A percentile compares a stretch with the other conserved stretches of the same genome.
Conservation (phyloP, 2,113 vertebrate genomes). For the Tragulus kanchil region DNA sequence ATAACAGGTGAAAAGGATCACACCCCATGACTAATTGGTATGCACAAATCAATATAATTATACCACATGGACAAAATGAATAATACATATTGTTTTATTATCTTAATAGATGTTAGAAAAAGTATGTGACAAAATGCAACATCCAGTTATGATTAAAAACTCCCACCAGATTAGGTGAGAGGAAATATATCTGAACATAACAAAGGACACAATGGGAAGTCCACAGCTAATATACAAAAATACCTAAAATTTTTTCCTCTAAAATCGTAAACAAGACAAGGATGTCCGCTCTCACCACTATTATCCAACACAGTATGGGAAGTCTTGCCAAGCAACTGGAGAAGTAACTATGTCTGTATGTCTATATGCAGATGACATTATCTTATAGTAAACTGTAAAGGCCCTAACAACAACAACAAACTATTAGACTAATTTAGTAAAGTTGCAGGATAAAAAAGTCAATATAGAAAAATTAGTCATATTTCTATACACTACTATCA, state of each 20-base stretch:
- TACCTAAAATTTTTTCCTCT: background rate
- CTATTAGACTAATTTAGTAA: background rate
- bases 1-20: background rate
- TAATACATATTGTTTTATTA: background rate
- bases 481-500: background rate
- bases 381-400: background rate
- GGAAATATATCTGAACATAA: background rate
- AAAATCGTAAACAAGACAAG: background rate
- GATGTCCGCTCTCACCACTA: background rate
- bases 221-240: background rate
- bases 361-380: background rate
- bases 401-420: background rate
- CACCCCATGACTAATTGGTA: background rate
- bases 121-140: background rate
- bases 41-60: background rate
- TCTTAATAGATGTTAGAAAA: background rate
- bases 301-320: background rate
- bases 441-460: background rate
- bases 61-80: background rate
- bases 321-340: background rate
- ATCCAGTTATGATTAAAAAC: background rate
- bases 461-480: background rate
- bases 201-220: background rate
- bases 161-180: background rate
- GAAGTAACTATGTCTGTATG: background rate